Conservation (phyloP, 2,797 vertebrate species). For the Peromyscus melanophrys region DNA sequence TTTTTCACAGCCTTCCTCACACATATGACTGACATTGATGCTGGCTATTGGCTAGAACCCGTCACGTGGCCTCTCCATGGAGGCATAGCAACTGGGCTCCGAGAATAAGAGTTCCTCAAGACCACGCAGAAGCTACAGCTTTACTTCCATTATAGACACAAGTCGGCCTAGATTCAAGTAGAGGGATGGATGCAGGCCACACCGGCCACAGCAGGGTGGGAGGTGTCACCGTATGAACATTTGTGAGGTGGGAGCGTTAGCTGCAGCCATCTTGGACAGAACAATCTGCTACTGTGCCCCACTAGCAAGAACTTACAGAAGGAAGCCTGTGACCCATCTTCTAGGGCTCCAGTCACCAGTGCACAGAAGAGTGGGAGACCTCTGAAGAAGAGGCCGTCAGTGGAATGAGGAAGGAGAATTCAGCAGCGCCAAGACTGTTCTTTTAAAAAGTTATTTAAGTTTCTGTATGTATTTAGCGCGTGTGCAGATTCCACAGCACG, state of each 20-base stretch:
- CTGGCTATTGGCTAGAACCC: not conserved
- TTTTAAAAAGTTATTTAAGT: not conserved
- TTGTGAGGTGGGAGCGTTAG: not conserved
- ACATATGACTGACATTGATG: not conserved
- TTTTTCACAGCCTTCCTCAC: not conserved
- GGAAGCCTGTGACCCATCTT: not conserved
- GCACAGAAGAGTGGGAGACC: not conserved
- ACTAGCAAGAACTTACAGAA: slow-evolving; percentile 4
- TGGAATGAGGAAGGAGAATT: not conserved
- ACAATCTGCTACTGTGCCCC: not conserved
- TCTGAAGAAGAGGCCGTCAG: not conserved
- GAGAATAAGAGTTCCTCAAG: slow-evolving; percentile 13
- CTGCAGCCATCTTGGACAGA: not conserved
- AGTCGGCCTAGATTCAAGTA: not conserved
- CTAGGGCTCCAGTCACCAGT: not conserved
- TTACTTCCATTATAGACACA: not conserved
- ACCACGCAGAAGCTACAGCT: not conserved
- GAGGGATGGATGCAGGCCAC: not conserved
- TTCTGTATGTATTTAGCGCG: too few relatives aligned
- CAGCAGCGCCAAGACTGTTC: not conserved
- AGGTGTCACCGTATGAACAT: not conserved
- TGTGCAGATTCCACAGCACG: not conserved
- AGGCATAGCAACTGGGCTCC: not conserved
- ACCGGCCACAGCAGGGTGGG: not conserved
- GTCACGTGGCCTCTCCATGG: not conserved